Base-by-base conservation (phyloP, 1,140 invertebrate genomes). In the Drosophila eugracilis region DNA sequence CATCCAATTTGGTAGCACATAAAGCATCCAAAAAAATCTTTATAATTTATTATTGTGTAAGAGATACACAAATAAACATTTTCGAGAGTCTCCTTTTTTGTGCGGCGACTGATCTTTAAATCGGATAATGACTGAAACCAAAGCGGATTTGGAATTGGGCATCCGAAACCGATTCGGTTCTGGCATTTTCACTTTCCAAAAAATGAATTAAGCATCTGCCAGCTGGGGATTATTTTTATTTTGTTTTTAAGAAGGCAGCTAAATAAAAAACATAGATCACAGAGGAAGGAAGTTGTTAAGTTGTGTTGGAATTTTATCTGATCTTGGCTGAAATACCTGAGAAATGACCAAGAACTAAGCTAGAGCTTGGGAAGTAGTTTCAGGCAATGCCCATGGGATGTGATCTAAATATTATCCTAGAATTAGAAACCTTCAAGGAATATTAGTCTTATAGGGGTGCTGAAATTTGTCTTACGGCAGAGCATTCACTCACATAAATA, bases 1-100 rank as follows among this genome's bases (percentile, higher is more conserved):
- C 73, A 67, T 81, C 78, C 78, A 81, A 81, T 77, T 81, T 71
- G 63, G 63, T 67, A 67, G 63, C 63, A 30, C 26, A 49, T 10
- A 60, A 62, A 45, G 30, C 34, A 39, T 4, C 15, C 54, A 12
- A 17, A 41, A 53, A 41, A 69, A 48, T 45, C 26, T 28, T 59
- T 66, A 52, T 28, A 49, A 55, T 63, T 48, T 67, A 69, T 70
- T 54, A 54, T 63, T 74, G 53, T 81, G 78, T 78, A 81, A 81
- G 78, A 81, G 78, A 81, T 83, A 83, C 74, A 78, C 78, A 83
- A 78, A 83, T 78, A 81, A 83, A 78, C 62, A 70, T 58, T 58
- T 45, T 84, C 44, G 74, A 78, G 66, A 50, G 48, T 52, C 57
- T 69, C 78, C 78, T 81, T 81, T 74, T 81, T 69, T 60, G 78